phyloP scores from a whole-genome alignment of 2,113 vertebrate genomes.

The Mastomys coucha region DNA sequence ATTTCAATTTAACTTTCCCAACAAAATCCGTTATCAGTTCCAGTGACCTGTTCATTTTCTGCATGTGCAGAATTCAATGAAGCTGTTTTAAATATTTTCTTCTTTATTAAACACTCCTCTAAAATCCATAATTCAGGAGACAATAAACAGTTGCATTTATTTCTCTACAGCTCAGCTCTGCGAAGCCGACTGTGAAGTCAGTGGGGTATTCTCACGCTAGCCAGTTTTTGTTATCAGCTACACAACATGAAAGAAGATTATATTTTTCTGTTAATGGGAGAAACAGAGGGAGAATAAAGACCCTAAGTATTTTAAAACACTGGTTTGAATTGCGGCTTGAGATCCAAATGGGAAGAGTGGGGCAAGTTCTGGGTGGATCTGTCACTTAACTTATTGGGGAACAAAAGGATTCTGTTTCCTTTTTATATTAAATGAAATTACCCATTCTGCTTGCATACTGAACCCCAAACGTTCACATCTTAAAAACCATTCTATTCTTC shows the following conservation, averaged over 20 bases:
- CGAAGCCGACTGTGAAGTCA: conserved; percentile 87
- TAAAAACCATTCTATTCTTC: conserved; percentile 10
- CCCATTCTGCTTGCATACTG: conserved; percentile 47
- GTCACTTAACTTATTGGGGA: conserved; percentile 67
- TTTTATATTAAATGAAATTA: conserved; percentile 55
- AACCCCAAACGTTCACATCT: conserved; percentile 50
- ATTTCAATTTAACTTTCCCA: conserved; percentile 78
- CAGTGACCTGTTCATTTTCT: conserved; percentile 76
- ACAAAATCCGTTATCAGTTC: conserved; percentile 73
- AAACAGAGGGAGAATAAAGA: conserved; percentile 80
- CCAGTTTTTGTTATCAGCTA: conserved; percentile 86
- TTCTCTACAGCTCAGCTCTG: conserved; percentile 84
- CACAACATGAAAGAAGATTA: conserved; percentile 85
- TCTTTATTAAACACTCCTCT: conserved; percentile 87
- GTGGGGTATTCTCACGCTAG: conserved; percentile 80
- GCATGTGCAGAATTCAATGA: conserved; percentile 80
- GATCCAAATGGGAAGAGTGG: conserved; percentile 70
- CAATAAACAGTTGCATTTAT: conserved; percentile 88
- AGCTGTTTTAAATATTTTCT: conserved; percentile 85
- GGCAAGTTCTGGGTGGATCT: conserved; percentile 59
- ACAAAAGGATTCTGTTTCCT: conserved; percentile 58
- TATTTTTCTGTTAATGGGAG: conserved; percentile 84
- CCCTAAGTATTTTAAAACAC: conserved; percentile 79
- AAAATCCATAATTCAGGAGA: conserved; percentile 89
- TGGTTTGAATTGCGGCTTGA: conserved; percentile 72